A percentile compares a stretch with the other conserved stretches of the same genome.
Conservation (phyloP, 2,797 vertebrate species). For the Sphenopsis melanotis region DNA sequence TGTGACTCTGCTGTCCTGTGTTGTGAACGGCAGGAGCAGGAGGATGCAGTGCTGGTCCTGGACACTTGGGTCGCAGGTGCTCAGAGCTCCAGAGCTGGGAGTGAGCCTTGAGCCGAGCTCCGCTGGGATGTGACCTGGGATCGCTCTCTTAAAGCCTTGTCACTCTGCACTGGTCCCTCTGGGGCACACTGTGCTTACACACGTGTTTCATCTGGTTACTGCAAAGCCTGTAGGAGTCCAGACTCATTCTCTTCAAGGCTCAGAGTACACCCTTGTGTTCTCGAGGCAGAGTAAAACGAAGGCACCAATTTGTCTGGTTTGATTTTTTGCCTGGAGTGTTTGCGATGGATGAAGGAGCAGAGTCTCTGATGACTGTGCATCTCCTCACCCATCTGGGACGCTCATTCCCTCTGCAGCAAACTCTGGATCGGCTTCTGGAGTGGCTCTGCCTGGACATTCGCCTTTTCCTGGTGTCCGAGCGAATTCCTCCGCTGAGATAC, state of each 20-base stretch:
- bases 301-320: not conserved
- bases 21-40: not conserved
- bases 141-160: fast-evolving
- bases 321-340: conserved; percentile 38
- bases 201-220: fast-evolving
- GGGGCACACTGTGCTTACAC: not conserved
- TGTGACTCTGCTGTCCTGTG: not conserved
- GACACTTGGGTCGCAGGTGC: fast-evolving
- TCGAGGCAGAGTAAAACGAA: not conserved
- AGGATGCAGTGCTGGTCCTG: not conserved
- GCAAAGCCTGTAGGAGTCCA: not conserved
- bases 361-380: conserved; percentile 82
- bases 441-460: conserved; percentile 82
- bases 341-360: conserved; percentile 65
- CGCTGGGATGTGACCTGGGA: not conserved
- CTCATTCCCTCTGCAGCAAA: conserved; percentile 83
- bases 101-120: not conserved
- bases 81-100: not conserved
- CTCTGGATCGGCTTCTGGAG: conserved; percentile 82
- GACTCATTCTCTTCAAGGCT: not conserved
- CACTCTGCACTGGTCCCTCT: fast-evolving
- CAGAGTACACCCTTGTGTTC: not conserved
- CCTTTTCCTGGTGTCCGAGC: conserved; percentile 90
- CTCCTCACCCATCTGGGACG: conserved; percentile 84
- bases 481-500: conserved; percentile 72